Conservation (phyloP, 2,113 vertebrate species). For the Corythornis cristatus region DNA sequence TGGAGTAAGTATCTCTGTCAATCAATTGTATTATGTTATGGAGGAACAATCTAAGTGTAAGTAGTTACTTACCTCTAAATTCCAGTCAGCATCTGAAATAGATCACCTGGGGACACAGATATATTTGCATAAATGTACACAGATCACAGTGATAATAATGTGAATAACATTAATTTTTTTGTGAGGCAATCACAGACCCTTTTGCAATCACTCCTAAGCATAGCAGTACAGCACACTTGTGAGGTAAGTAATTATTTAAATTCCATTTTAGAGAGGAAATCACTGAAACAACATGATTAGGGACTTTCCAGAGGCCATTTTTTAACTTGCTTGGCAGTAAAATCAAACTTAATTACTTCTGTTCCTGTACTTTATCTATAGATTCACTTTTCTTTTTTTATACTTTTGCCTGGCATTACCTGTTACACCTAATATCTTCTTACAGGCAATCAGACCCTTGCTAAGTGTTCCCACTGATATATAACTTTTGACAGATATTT, state of each 20-base stretch:
- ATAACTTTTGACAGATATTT: neutral
- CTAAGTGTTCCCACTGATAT: neutral
- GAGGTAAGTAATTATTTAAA: neutral
- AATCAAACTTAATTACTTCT: neutral
- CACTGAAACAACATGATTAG: conserved; percentile 11
- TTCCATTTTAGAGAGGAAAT: conserved; percentile 42
- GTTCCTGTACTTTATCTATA: neutral
- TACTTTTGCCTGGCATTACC: neutral
- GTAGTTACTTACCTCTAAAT: neutral
- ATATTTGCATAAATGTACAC: conserved; percentile 25
- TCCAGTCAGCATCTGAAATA: conserved; percentile 20
- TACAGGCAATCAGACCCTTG: neutral
- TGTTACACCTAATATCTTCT: neutral
- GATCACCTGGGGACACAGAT: neutral
- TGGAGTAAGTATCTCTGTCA: neutral
- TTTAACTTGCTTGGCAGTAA: conserved; percentile 16
- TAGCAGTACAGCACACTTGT: neutral
- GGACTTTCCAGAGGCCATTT: conserved; percentile 47
- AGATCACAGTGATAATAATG: conserved; percentile 32
- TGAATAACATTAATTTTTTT: neutral
- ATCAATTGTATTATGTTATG: neutral
- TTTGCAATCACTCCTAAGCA: neutral
- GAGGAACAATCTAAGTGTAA: neutral
- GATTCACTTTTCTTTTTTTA: neutral
- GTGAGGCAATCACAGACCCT: neutral